Evolutionary conservation across 1,140 invertebrate genomes (phyloP).

Genomic region (Marisa cornuarietis): DNA sequence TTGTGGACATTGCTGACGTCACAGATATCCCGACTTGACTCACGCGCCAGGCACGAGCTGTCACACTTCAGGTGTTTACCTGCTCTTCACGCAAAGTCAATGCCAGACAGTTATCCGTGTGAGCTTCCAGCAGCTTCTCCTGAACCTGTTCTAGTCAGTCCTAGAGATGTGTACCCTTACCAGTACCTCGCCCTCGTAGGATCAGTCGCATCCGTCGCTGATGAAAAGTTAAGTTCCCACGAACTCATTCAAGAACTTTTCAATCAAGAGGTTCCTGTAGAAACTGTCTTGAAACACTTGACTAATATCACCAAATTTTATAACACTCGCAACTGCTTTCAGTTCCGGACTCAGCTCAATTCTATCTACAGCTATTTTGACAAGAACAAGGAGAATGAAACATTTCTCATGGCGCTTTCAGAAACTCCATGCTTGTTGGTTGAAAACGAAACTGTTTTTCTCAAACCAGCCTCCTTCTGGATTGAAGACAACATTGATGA

Average conservation of each 20-base stretch:
- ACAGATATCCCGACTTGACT: not conserved
- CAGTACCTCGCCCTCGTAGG: not conserved
- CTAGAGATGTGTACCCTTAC: constrained; percentile 2
- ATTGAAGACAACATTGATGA: no score
- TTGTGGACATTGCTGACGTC: constrained; percentile 10
- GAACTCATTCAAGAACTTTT: not conserved
- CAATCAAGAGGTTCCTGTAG: not conserved
- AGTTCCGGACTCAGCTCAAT: not conserved
- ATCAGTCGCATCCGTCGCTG: not conserved
- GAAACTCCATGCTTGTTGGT: constrained; percentile 1
- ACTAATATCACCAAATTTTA: not conserved
- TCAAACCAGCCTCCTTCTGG: no score
- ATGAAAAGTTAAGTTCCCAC: not conserved
- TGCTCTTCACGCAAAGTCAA: constrained; percentile 3
- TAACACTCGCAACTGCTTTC: not conserved
- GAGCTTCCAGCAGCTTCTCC: not conserved
- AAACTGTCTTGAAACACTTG: constrained; percentile 8
- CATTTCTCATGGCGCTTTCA: not conserved
- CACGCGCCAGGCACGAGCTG: not conserved
- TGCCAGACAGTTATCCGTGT: constrained; percentile 3
- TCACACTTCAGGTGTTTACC: constrained; percentile 9
- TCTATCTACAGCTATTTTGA: not conserved
- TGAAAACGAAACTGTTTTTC: constrained; percentile 4
- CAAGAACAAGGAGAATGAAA: not conserved
- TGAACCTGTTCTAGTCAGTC: not conserved